Evolutionary conservation across 2,797 vertebrate species (phyloP).

Genomic region (Balearica regulorum): DNA sequence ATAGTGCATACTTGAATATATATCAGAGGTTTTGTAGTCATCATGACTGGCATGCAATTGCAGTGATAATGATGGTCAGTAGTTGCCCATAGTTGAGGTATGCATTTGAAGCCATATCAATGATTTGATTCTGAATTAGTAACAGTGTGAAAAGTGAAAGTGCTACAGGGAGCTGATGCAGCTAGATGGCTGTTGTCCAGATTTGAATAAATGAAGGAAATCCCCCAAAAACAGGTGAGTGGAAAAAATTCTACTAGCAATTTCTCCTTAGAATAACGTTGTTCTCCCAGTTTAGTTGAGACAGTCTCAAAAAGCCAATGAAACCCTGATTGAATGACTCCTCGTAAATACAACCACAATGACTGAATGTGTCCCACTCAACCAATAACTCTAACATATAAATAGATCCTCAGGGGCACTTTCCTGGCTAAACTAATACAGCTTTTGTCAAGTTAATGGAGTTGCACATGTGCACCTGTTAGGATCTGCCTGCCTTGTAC

Average conservation of each 20-base stretch:
- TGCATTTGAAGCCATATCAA: not conserved
- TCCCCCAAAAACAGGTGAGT: not conserved
- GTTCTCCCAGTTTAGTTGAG: not conserved
- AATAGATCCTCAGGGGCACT: not conserved
- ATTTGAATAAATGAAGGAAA: not conserved
- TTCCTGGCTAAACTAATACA: not conserved
- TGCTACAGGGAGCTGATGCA: not conserved
- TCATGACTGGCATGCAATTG: not conserved
- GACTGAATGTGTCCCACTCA: not conserved
- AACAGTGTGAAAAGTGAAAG: not conserved
- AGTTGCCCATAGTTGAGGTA: not conserved
- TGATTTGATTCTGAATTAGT: not conserved
- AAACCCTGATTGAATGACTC: not conserved
- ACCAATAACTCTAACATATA: not conserved
- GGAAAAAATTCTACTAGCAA: not conserved
- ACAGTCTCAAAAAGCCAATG: not conserved
- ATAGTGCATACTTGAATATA: not conserved
- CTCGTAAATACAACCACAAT: not conserved
- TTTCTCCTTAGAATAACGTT: not conserved
- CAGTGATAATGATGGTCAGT: not conserved
- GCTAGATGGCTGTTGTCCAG: not conserved
- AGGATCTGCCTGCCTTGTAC: not conserved
- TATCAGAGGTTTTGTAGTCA: not conserved
- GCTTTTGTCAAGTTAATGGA: not conserved
- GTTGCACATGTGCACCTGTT: not conserved